Evolutionary conservation across 2,888 invertebrate species (phyloP).

Genomic region (Torymus texanus): DNA sequence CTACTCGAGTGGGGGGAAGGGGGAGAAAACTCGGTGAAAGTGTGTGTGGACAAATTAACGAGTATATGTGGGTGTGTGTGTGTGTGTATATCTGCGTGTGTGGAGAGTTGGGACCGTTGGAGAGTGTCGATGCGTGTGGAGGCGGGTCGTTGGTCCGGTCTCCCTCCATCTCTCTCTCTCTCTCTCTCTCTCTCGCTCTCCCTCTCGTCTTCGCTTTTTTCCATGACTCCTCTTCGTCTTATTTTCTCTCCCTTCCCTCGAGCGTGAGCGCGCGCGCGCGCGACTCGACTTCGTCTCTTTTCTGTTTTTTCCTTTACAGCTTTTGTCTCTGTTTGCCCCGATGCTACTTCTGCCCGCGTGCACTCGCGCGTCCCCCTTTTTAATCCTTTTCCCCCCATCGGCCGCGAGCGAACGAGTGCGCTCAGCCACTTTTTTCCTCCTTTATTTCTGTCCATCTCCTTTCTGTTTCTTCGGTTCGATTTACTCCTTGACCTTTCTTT

Average conservation of each 20-base stretch:
- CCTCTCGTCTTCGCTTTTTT: constrained; percentile 14
- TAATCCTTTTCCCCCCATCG: constrained; percentile 9
- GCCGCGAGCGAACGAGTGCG: too few species aligned
- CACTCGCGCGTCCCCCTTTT: constrained; percentile 1
- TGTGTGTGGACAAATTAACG: constrained; percentile 35
- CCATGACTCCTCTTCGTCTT: not conserved
- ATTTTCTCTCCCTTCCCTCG: not conserved
- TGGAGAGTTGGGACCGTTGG: constrained; percentile 10
- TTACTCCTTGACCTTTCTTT: not conserved
- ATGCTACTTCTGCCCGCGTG: constrained; percentile 7
- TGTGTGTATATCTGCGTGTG: constrained; percentile 33
- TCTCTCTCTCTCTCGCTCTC: constrained; percentile 19
- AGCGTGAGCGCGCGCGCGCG: too few species aligned
- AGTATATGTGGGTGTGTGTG: constrained; percentile 31
- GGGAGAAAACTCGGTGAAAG: constrained; percentile 45
- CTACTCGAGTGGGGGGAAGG: constrained; percentile 33
- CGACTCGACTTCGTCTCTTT: constrained; percentile 10
- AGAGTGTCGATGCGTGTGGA: constrained; percentile 63
- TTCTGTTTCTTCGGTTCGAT: not conserved
- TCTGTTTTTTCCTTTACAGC: not conserved
- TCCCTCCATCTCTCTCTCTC: constrained; percentile 33
- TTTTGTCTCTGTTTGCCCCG: not conserved
- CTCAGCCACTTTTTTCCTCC: not conserved
- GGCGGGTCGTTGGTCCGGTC: constrained; percentile 61
- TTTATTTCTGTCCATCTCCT: not conserved